Conservation (phyloP, 2,888 invertebrate species). For the Amiota minor region DNA sequence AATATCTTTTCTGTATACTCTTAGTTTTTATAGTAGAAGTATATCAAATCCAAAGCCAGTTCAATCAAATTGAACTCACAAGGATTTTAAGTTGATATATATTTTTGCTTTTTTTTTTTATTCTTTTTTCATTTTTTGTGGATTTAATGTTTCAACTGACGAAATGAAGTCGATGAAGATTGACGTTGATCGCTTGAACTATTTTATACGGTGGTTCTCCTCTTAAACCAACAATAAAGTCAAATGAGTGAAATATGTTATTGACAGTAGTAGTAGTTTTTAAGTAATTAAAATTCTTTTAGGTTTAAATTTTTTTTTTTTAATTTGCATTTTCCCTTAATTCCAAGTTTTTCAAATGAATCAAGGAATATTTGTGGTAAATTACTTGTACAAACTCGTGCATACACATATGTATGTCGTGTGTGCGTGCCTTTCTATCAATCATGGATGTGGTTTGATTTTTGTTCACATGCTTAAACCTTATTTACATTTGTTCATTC, state of each 20-base stretch:
- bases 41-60: too few species aligned
- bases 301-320: background rate
- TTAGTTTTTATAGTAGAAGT: too few species aligned
- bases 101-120: conserved; percentile 24
- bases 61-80: too few species aligned
- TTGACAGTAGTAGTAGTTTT: background rate
- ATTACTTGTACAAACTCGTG: too few species aligned
- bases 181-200: conserved; percentile 1
- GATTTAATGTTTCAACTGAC: background rate
- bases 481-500: too few species aligned
- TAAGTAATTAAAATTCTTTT: conserved; percentile 8
- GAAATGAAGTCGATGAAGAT: background rate
- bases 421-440: background rate
- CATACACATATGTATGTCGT: too few species aligned
- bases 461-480: too few species aligned
- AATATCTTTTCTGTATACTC: too few species aligned
- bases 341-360: too few species aligned
- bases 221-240: too few species aligned
- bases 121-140: background rate
- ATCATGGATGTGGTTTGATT: background rate
- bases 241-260: background rate
- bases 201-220: background rate
- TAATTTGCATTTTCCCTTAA: background rate
- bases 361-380: too few species aligned
- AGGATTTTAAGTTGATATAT: too few species aligned